Base-by-base conservation (phyloP, 2,113 vertebrate genomes). In the Actenoides lindsayi region DNA sequence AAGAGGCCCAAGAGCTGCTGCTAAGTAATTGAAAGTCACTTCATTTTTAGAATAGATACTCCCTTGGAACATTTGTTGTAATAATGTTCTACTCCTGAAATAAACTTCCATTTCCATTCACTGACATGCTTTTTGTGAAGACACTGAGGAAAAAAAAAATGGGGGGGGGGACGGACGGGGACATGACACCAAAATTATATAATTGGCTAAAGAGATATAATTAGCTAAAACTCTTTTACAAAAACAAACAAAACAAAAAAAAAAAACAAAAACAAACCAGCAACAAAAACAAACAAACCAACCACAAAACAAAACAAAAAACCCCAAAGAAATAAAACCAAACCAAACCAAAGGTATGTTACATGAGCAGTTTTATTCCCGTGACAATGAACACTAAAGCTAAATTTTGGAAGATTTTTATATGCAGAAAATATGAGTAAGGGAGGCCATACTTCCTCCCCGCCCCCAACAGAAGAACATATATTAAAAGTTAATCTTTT, bases 21-120 rank as follows among this genome's bases (percentile, higher is more conserved):
- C 76, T 95, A 92, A 95, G 91, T 93, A 94, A 94, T 6, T 96
- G 71, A 94, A 94, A 81, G 95, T 75, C 15, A 71, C 54, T 95
- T 81, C 31, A 93, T 69, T 90, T 88, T 94, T 90, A 90, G 84
- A 97, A 93, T 73, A 77, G 69, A 90, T 27, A 78, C 42, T 54
- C 89, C 67, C 65, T 81, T 71, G 71, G 48, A 94, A 95, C 20
- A 48, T 92, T 92, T 67, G 35, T 62, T 56, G 10, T 54, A 89
- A 78, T 71, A 60, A 82, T 59, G 30, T 78, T 80, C 62, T 64
- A 51, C 13, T 95, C 70, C 80, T 13, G 2, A 89, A 95, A 89
- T 91, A 96, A 44, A 71, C 50, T 90, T 91, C 14, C 31, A 53
- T 84, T 95, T 94, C 54, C 50, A 30, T 60, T 97, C 67, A 94